A percentile compares a stretch with the other conserved stretches of the same genome.
Conservation (phyloP, 2,113 vertebrate genomes). For the Rhodinocichla rosea region DNA sequence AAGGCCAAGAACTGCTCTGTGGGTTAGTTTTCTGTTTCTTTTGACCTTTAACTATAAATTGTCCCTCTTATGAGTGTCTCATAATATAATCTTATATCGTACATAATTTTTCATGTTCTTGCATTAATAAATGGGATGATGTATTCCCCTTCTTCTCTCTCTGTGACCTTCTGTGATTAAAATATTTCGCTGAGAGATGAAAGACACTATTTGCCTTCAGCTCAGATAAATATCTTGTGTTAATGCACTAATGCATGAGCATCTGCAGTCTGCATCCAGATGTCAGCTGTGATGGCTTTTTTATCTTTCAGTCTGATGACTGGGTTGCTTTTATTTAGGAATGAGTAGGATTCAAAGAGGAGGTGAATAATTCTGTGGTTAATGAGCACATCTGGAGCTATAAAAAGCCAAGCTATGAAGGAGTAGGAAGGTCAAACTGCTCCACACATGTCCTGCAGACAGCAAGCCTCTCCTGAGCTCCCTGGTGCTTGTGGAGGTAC, state of each 20-base stretch:
- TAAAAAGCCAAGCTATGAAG: background rate
- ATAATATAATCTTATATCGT: background rate
- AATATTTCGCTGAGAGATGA: background rate
- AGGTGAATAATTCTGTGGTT: background rate
- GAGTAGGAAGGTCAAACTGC: background rate
- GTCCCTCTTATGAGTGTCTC: background rate
- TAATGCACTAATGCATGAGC: background rate
- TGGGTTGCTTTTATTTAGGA: background rate
- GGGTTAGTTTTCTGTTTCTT: background rate
- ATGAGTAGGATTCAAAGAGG: background rate
- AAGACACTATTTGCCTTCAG: background rate
- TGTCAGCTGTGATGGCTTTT: background rate
- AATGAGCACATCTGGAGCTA: background rate
- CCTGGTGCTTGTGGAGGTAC: background rate
- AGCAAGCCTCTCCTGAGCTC: background rate
- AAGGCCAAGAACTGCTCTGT: background rate
- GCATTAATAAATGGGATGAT: background rate
- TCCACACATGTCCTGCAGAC: background rate
- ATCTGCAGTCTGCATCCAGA: background rate
- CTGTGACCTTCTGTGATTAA: background rate
- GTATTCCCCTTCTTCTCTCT: background rate
- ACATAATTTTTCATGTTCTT: background rate
- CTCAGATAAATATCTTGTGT: background rate
- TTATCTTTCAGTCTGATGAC: background rate
- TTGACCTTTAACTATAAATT: slow-evolving; percentile 54